phyloP scores from a whole-genome alignment of 2,113 vertebrate species.

The Archocentrus centrarchus region DNA sequence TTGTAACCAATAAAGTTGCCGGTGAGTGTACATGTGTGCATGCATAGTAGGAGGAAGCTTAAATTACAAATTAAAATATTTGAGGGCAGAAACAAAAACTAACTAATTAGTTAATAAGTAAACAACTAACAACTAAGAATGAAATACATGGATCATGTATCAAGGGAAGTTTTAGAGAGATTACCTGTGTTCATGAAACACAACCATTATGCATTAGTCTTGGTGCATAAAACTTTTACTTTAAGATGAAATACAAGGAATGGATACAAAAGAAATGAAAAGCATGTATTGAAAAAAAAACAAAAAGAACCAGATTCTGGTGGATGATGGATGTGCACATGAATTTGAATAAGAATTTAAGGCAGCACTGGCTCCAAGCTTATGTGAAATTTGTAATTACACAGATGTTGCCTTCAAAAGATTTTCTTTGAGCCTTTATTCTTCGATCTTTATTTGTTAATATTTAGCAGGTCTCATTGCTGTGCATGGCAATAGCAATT shows the following conservation, averaged over 20 bases:
- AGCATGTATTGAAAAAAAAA: background rate
- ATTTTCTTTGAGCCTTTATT: background rate
- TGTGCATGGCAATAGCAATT: background rate
- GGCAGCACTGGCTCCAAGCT: background rate
- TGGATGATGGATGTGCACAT: background rate
- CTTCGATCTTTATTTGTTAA: background rate
- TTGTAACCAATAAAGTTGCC: too few relatives aligned
- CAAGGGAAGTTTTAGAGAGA: too few relatives aligned
- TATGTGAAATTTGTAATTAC: background rate
- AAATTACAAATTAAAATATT: too few relatives aligned
- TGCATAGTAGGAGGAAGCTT: too few relatives aligned
- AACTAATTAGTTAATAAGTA: too few relatives aligned
- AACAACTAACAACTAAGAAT: too few relatives aligned
- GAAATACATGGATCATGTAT: too few relatives aligned
- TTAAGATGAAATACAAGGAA: background rate
- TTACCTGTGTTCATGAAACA: too few relatives aligned
- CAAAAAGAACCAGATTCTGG: background rate
- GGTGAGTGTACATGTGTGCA: too few relatives aligned
- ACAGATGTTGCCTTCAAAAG: background rate
- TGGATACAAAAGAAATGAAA: background rate
- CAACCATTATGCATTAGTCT: too few relatives aligned
- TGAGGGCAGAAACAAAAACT: too few relatives aligned
- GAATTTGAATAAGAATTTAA: background rate
- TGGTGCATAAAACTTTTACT: background rate
- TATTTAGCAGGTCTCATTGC: background rate